Base-by-base conservation (phyloP, 2,113 vertebrate species). In the Colinus virginianus region DNA sequence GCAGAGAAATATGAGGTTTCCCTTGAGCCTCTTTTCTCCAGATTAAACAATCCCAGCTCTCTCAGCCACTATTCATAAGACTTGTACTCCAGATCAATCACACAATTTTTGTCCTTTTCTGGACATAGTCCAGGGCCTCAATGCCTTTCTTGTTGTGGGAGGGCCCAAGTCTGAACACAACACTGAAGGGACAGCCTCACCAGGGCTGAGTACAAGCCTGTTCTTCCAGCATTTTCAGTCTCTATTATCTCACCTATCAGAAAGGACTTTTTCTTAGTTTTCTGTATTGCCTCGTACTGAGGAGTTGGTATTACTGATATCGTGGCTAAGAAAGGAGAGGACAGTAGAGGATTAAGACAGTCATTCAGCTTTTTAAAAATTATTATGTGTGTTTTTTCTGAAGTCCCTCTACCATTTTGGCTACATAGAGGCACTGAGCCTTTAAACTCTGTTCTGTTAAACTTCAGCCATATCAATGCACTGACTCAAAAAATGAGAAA, bases 301-400 rank as follows among this genome's bases (percentile, higher is more conserved):
- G 32, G n/a, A 64, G 49, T 13, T 40, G 20, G 4, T 68, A 14
- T 81, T 58, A 36, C 28, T 51, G 20, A 9, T 36, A 2, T 1
- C 3, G 16, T 12, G 68, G 6, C 32, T 28, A 36, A 49, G 45
- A 66, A 61, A 53, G 6, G 2, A 68, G 28, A 45, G 18, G n/a
- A 42, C 0, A 2, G 14, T 14, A 67, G 26, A 40, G 20, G 12
- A 21, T n/a, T 36, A 56, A n/a, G 5, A 38, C 0, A 1, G 4
- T 51, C 4, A 1, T 28, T 45, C 28, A 40, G 8, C 51, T 36
- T 55, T 55, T 67, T 22, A 56, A 21, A 43, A 3, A 49, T 11
- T n/a, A 22, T 30, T 45, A 32, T n/a, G 3, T 51, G n/a, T 21
- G 15, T 67, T 68, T 71, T 87, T 30, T 70, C 21, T 34, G 64